A percentile compares a stretch with the other conserved stretches of the same genome.
Evolutionary conservation across 2,113 vertebrate genomes (phyloP).

Genomic region (Oreochromis niloticus): DNA sequence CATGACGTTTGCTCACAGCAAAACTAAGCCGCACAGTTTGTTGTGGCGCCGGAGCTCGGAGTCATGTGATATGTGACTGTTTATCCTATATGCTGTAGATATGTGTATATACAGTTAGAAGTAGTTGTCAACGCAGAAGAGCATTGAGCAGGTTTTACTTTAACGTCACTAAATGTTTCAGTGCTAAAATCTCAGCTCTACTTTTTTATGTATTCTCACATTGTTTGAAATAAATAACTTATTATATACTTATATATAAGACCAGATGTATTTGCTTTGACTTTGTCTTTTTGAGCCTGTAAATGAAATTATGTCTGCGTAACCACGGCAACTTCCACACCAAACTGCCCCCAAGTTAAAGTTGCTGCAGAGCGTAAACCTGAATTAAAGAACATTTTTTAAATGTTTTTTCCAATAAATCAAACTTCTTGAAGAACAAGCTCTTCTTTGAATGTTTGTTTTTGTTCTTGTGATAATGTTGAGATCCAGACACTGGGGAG

Average conservation of each 20-base stretch:
- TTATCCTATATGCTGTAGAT: neutral
- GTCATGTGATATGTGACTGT: neutral
- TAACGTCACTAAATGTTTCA: neutral
- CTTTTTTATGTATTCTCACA: neutral
- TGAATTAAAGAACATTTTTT: fast-evolving
- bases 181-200: neutral
- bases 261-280: fast-evolving
- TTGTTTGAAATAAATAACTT: neutral
- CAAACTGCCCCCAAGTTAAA: neutral
- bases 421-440: neutral
- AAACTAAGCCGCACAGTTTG: fast-evolving
- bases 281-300: neutral
- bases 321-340: fast-evolving
- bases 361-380: fast-evolving
- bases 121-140: neutral
- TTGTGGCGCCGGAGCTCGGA: fast-evolving
- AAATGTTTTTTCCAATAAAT: fast-evolving
- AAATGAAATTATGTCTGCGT: neutral
- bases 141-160: neutral
- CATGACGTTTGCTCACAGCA: fast-evolving
- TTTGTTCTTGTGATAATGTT: fast-evolving
- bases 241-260: neutral
- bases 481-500: neutral
- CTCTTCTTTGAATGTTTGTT: neutral
- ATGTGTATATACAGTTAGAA: fast-evolving